phyloP scores from a whole-genome alignment of 1,140 invertebrate genomes.

The Drosophila willistoni region DNA sequence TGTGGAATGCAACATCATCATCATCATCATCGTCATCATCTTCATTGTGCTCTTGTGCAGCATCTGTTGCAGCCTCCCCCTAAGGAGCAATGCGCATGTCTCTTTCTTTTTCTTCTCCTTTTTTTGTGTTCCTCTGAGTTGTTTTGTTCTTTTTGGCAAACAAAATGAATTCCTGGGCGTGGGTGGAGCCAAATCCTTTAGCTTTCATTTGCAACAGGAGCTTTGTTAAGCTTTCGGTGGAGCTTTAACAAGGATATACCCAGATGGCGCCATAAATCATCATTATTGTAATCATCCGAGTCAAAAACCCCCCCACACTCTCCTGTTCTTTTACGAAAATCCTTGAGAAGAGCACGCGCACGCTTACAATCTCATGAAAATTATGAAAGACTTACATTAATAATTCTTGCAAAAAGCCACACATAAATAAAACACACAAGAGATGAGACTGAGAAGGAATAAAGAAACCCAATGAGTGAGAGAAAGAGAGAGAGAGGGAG shows the following conservation, averaged over 20 bases:
- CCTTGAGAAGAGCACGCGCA: slow-evolving; percentile 46
- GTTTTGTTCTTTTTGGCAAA: slow-evolving; percentile 18
- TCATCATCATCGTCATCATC: background rate
- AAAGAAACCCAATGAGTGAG: slow-evolving; percentile 4
- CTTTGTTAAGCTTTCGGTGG: slow-evolving; percentile 48
- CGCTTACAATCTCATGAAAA: slow-evolving; percentile 78
- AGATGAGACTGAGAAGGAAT: slow-evolving; percentile 11
- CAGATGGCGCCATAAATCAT: slow-evolving; percentile 63
- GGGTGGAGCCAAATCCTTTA: slow-evolving; percentile 59
- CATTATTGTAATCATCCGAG: slow-evolving; percentile 27
- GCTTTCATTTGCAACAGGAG: slow-evolving; percentile 23
- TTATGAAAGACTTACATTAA: slow-evolving; percentile 82
- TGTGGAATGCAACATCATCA: slow-evolving; percentile 4
- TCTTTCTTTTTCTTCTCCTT: background rate
- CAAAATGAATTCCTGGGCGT: slow-evolving; percentile 73
- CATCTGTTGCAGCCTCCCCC: slow-evolving; percentile 44
- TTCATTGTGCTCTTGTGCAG: background rate
- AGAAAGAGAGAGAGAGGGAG: slow-evolving; percentile 3
- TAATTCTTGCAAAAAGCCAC: slow-evolving; percentile 80
- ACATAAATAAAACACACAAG: slow-evolving; percentile 62
- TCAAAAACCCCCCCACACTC: background rate
- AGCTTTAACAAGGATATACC: slow-evolving; percentile 62
- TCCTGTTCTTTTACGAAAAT: background rate
- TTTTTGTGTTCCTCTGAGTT: background rate
- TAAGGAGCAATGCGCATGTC: slow-evolving; percentile 56